Conservation (phyloP, 2,888 invertebrate genomes). For the Azorinus chamasolen region DNA sequence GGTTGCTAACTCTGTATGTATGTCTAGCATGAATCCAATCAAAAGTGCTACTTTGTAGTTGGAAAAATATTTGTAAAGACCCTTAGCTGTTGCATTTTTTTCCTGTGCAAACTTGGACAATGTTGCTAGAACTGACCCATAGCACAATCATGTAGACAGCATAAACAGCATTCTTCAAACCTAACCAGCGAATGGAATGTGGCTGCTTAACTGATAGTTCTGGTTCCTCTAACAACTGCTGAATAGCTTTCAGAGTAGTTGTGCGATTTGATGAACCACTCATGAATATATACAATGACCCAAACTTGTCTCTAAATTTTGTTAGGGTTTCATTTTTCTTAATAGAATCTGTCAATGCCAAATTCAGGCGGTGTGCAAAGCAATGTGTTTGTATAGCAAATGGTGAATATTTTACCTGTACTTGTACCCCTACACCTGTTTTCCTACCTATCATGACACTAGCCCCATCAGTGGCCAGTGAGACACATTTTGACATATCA, state of each 20-base stretch:
- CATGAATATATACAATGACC: conserved; percentile 44
- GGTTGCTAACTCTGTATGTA: conserved; percentile 27
- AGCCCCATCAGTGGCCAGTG: conserved; percentile 53
- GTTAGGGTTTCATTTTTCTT: conserved; percentile 29
- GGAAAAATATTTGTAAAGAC: conserved; percentile 33
- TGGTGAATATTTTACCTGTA: conserved; percentile 2
- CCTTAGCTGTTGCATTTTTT: conserved; percentile 23
- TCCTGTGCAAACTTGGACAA: conserved; percentile 42
- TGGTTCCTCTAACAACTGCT: conserved; percentile 46
- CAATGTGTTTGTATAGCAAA: conserved; percentile 6
- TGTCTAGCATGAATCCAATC: conserved; percentile 44
- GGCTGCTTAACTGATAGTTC: conserved; percentile 51
- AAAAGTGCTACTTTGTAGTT: conserved; percentile 31
- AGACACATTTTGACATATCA: conserved; percentile 3
- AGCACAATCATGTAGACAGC: conserved; percentile 49
- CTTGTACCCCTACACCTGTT: neutral
- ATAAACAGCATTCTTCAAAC: conserved; percentile 46
- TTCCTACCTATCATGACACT: conserved; percentile 13
- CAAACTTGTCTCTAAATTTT: conserved; percentile 49
- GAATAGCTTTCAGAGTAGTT: conserved; percentile 9
- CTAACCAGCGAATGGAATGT: conserved; percentile 49
- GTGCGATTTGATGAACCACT: conserved; percentile 39
- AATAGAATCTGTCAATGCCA: conserved; percentile 52
- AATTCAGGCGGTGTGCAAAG: conserved; percentile 23
- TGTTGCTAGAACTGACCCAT: conserved; percentile 36